These are phyloP conservation scores for Strigamia crassipes DNA, from an alignment of 2,888 invertebrate genomes.

Conservation along the genomic window DNA sequence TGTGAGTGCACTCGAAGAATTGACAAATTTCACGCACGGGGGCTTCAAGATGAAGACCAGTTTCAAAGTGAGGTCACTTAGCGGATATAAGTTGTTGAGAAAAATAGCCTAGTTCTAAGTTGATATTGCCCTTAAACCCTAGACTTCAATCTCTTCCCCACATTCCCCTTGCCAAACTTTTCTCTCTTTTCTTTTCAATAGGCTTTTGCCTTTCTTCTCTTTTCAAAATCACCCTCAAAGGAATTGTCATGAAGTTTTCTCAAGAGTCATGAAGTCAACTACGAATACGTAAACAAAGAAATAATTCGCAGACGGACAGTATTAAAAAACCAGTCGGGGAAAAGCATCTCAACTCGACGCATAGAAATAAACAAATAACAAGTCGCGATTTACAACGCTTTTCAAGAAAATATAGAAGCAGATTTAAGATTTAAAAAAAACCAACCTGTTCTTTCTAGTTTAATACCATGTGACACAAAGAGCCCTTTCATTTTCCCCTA, in stretches of 20 bases:
- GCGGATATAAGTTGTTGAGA: neutral
- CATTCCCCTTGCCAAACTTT: too few relatives aligned
- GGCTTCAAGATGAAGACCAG: constrained; percentile 4
- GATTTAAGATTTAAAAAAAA: neutral
- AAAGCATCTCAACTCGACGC: neutral
- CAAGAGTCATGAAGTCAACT: constrained; percentile 10
- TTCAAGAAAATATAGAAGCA: constrained; percentile 10
- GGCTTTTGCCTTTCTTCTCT: neutral
- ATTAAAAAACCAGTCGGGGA: neutral
- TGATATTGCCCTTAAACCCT: neutral
- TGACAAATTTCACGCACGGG: constrained; percentile 10
- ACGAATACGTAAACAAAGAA: neutral
- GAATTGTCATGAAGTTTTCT: constrained; percentile 10
- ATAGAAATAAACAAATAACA: neutral
- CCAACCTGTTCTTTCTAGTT: neutral
- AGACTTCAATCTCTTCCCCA: too few relatives aligned
- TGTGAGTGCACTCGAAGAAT: neutral
- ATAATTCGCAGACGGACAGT: neutral
- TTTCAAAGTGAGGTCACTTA: neutral
- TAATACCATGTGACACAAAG: constrained; percentile 3
- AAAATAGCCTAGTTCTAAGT: neutral
- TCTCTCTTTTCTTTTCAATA: neutral
- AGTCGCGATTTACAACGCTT: neutral
- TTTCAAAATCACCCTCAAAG: neutral
- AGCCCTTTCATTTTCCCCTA: neutral